Percentiles rank a stretch among this genome's conserved stretches.
phyloP scores from a whole-genome alignment of 2,888 invertebrate genomes.

The Zeuzera pyrina region DNA sequence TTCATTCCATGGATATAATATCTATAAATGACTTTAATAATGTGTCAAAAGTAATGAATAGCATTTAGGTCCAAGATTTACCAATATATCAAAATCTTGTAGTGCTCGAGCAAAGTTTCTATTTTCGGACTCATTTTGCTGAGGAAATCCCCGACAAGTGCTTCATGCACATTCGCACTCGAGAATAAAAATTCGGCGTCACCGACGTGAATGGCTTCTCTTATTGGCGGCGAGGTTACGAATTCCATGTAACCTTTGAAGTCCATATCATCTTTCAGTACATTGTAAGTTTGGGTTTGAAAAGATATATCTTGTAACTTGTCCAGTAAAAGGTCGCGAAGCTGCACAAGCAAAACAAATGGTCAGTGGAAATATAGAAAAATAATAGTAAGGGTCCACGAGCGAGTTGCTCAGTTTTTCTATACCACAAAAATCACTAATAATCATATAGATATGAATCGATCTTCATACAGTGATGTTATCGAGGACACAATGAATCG shows the following conservation, averaged over 20 bases:
- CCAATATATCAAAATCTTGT: constrained; percentile 79
- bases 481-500: too few species aligned
- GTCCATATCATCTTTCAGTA: constrained; percentile 45
- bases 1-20: neutral
- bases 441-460: too few species aligned
- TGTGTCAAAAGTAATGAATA: neutral
- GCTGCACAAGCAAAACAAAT: too few species aligned
- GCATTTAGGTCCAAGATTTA: constrained; percentile 19
- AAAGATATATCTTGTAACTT: constrained; percentile 32
- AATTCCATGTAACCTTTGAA: constrained; percentile 64
- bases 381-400: too few species aligned
- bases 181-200: constrained; percentile 53
- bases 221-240: constrained; percentile 67
- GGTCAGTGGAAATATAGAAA: too few species aligned
- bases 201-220: constrained; percentile 82
- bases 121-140: constrained; percentile 75
- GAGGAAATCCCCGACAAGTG: constrained; percentile 76
- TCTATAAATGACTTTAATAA: neutral
- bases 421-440: too few species aligned
- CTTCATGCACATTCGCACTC: constrained; percentile 24
- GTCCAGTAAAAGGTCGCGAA: constrained; percentile 32
- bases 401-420: too few species aligned
- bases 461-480: too few species aligned
- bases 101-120: constrained; percentile 72
- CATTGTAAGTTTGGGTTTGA: constrained; percentile 35